phyloP scores from a whole-genome alignment of 2,888 invertebrate genomes.

The Baronia brevicornis region DNA sequence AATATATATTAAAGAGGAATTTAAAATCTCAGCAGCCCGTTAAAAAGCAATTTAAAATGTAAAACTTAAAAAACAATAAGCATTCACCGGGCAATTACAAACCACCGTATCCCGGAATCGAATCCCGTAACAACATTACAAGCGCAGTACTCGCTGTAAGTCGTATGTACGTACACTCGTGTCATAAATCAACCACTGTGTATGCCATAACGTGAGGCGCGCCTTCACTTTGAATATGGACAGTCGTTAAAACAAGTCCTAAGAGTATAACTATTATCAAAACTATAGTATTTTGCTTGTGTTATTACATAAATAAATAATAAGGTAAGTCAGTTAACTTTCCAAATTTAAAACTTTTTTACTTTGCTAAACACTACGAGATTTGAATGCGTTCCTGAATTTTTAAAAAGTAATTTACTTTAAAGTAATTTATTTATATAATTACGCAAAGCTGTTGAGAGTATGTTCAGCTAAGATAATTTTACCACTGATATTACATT shows the following conservation, averaged over 20 bases:
- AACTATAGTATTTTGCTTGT: not conserved
- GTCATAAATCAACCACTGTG: slow-evolving; percentile 42
- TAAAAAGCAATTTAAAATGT: slow-evolving; percentile 21
- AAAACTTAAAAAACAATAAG: slow-evolving; percentile 16
- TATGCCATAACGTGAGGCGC: slow-evolving; percentile 36
- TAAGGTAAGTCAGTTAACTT: not conserved
- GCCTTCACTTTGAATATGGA: slow-evolving; percentile 60
- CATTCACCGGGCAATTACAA: slow-evolving; percentile 17
- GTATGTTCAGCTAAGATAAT: no score
- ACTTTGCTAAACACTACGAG: no score
- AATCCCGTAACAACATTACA: slow-evolving; percentile 11
- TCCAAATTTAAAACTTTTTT: no score
- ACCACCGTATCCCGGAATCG: slow-evolving; percentile 17
- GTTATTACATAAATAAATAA: not conserved
- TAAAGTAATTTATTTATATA: no score
- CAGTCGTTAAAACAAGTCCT: slow-evolving; percentile 31
- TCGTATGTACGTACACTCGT: slow-evolving; percentile 17
- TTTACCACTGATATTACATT: no score
- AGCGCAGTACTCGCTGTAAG: slow-evolving; percentile 4
- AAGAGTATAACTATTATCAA: slow-evolving; percentile 5
- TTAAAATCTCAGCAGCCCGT: slow-evolving; percentile 6
- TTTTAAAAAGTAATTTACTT: slow-evolving; percentile 4
- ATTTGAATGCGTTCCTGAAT: slow-evolving; percentile 12
- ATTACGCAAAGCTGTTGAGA: no score
- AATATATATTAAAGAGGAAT: not conserved